A percentile compares a stretch with the other conserved stretches of the same genome.
These are phyloP conservation scores for Palloptera scutellata DNA, from an alignment of 2,888 invertebrate species.

Conservation along the genomic window DNA sequence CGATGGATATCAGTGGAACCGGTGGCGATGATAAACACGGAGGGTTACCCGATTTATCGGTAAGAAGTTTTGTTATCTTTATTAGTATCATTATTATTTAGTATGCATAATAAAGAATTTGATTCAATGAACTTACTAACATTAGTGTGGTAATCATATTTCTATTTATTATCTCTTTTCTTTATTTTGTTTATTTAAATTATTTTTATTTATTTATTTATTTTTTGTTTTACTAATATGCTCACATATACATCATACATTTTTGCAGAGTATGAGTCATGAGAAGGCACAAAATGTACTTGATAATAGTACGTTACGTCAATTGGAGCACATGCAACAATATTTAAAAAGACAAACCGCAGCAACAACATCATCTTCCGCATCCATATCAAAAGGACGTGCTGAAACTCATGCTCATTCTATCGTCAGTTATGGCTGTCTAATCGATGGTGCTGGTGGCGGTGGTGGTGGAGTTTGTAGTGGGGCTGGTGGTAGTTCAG, in stretches of 20 bases:
- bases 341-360: constrained; percentile 64
- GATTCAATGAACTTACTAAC: background rate
- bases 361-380: constrained; percentile 27
- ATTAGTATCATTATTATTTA: too few species aligned
- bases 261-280: constrained; percentile 51
- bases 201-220: background rate
- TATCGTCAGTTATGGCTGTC: constrained; percentile 27
- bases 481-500: constrained; percentile 20
- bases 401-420: constrained; percentile 33
- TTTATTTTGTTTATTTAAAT: constrained; percentile 10
- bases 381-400: constrained; percentile 37
- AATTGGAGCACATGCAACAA: constrained; percentile 71
- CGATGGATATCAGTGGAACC: constrained; percentile 49
- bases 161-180: background rate
- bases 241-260: too few species aligned
- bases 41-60: constrained; percentile 60
- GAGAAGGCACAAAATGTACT: constrained; percentile 54
- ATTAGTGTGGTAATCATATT: background rate
- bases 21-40: constrained; percentile 55
- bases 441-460: constrained; percentile 25
- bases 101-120: too few species aligned
- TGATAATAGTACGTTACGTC: constrained; percentile 60
- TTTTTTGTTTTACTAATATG: too few species aligned
- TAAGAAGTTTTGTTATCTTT: constrained; percentile 47
- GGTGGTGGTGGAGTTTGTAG: constrained; percentile 24